Conservation (phyloP, 1,140 invertebrate genomes). For the Drosophila pseudoobscura region DNA sequence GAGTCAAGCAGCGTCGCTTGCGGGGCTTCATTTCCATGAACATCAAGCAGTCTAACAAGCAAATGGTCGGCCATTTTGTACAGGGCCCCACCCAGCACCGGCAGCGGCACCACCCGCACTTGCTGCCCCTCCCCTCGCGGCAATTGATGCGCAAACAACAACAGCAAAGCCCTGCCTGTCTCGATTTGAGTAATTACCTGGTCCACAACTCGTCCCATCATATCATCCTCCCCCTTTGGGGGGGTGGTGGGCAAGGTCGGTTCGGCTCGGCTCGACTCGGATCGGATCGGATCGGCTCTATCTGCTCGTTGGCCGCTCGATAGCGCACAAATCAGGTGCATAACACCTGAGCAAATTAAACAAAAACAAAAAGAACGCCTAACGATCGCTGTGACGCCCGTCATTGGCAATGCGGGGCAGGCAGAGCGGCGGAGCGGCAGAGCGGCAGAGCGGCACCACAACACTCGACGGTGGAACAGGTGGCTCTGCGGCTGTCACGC, state of each 20-base stretch:
- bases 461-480: conserved; percentile 49
- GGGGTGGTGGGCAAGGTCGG: background rate
- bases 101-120: background rate
- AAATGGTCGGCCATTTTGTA: conserved; percentile 33
- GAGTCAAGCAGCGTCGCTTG: background rate
- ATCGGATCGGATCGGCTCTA: conserved; percentile 7
- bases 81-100: conserved; percentile 21
- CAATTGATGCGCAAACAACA: conserved; percentile 47
- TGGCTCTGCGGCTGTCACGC: conserved; percentile 58
- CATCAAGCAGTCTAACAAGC: conserved; percentile 1
- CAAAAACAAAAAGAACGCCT: conserved; percentile 50
- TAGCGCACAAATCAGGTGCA: conserved; percentile 76
- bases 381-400: conserved; percentile 47
- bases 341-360: conserved; percentile 79
- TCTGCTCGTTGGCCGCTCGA: conserved; percentile 62
- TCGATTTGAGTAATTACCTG: conserved; percentile 64
- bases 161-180: conserved; percentile 2
- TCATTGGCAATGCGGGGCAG: conserved; percentile 57
- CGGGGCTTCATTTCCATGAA: conserved; percentile 6
- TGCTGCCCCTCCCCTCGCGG: conserved; percentile 20
- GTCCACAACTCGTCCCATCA: conserved; percentile 9
- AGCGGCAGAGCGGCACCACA: background rate
- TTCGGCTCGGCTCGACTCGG: background rate
- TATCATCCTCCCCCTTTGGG: background rate
- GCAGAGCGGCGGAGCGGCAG: too few species aligned